A percentile compares a stretch with the other conserved stretches of the same genome.
phyloP scores from a whole-genome alignment of 2,888 invertebrate species.

The Eupithecia dodoneata region DNA sequence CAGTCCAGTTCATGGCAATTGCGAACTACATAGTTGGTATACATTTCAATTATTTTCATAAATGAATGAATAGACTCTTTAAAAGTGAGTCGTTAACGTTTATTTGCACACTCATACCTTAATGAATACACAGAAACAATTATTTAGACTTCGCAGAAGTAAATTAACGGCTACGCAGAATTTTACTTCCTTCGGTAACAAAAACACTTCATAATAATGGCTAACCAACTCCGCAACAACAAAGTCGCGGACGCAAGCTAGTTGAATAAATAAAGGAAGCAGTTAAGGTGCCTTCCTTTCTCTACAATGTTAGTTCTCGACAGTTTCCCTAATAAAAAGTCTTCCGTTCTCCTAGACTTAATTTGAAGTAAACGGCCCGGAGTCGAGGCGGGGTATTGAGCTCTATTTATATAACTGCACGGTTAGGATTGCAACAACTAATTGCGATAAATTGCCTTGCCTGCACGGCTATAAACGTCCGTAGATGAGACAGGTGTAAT shows the following conservation, averaged over 20 bases:
- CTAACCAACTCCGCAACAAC: not conserved
- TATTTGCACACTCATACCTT: not conserved
- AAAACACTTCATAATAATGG: not conserved
- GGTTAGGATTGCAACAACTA: conserved; percentile 23
- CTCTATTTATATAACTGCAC: conserved; percentile 22
- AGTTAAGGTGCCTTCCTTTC: conserved; percentile 1
- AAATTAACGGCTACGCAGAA: not conserved
- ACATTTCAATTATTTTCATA: not conserved
- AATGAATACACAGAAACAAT: not conserved
- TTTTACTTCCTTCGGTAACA: not conserved
- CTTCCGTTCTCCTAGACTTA: conserved; percentile 18
- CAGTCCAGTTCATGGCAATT: no score
- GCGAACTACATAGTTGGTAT: no score
- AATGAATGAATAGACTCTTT: not conserved
- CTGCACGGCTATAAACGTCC: conserved; percentile 17
- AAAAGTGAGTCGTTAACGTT: not conserved
- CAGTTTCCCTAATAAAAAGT: conserved; percentile 14
- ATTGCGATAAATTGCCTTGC: conserved; percentile 15
- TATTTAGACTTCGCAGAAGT: not conserved
- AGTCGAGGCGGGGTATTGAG: conserved; percentile 30
- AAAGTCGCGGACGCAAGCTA: not conserved
- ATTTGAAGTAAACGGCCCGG: conserved; percentile 27
- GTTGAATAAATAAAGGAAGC: conserved; percentile 10
- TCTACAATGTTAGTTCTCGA: conserved; percentile 10
- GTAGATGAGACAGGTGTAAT: conserved; percentile 15